Evolutionary conservation across 2,797 vertebrate species (phyloP).

Genomic region (Argentina silus): DNA sequence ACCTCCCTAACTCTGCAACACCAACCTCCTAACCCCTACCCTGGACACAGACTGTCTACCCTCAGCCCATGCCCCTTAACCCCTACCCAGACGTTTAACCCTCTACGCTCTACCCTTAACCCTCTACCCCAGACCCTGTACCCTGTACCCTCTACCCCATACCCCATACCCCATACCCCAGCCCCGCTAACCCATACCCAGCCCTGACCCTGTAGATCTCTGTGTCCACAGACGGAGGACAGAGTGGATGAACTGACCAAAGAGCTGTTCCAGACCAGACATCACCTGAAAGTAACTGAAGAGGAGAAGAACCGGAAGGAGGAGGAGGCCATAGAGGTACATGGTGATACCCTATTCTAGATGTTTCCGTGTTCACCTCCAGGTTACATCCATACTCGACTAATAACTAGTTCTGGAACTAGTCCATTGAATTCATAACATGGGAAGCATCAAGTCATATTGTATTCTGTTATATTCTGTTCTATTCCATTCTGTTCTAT

Average conservation of each 20-base stretch:
- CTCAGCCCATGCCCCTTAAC: not conserved
- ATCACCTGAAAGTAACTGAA: constrained; percentile 82
- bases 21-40: not conserved
- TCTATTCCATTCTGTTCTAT: not conserved
- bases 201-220: not conserved
- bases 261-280: constrained; percentile 85
- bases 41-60: no score
- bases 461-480: constrained; percentile 8
- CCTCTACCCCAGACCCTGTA: not conserved
- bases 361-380: not conserved
- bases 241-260: constrained; percentile 86
- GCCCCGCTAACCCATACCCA: not conserved
- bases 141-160: not conserved
- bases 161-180: not conserved
- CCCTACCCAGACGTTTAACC: not conserved
- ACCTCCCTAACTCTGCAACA: not conserved
- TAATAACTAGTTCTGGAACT: not conserved
- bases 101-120: not conserved
- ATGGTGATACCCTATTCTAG: not conserved
- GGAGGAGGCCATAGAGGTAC: constrained; percentile 80
- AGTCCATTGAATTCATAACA: no score
- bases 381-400: not conserved
- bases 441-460: not conserved
- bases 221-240: constrained; percentile 84
- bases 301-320: constrained; percentile 85